Conservation (phyloP, 2,888 invertebrate genomes). For the Ophonus ardosiacus region DNA sequence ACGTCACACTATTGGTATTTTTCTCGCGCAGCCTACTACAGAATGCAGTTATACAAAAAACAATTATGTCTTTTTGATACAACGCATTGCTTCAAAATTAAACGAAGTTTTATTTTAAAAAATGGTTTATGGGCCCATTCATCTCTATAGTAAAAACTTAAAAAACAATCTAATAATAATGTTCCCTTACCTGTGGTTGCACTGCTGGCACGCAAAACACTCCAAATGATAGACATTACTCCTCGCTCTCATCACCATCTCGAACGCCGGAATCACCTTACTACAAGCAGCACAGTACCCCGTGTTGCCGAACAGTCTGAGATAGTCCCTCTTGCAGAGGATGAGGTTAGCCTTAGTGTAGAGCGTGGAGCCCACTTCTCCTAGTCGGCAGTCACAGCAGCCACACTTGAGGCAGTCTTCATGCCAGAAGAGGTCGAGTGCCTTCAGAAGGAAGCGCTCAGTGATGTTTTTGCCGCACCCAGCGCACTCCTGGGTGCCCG, state of each 20-base stretch:
- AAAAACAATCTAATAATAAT: neutral
- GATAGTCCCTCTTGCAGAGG: constrained; percentile 96
- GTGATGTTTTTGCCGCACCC: constrained; percentile 97
- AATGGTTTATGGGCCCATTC: too few relatives aligned
- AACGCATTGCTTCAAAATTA: too few relatives aligned
- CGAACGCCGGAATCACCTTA: constrained; percentile 98
- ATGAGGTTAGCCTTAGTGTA: constrained; percentile 97
- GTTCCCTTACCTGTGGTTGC: constrained; percentile 93
- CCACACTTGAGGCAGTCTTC: constrained; percentile 98
- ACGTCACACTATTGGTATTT: too few relatives aligned
- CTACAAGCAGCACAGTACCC: constrained; percentile 98
- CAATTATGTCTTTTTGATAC: too few relatives aligned
- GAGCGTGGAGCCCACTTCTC: constrained; percentile 96
- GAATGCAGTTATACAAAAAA: too few relatives aligned
- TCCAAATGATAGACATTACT: constrained; percentile 98
- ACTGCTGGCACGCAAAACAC: constrained; percentile 99
- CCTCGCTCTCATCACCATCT: constrained; percentile 99
- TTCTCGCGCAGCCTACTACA: too few relatives aligned
- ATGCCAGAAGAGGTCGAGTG: constrained; percentile 96
- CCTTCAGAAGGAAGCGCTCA: constrained; percentile 93
- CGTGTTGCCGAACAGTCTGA: constrained; percentile 97
- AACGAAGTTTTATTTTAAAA: too few relatives aligned
- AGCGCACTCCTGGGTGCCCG: constrained; percentile 88
- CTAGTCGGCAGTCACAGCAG: constrained; percentile 97
- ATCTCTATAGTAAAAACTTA: too few relatives aligned